Evolutionary conservation across 2,113 vertebrate genomes (phyloP), one percentile per base, ranked within the genome.

Genomic region (Dryoscopus gambensis): DNA sequence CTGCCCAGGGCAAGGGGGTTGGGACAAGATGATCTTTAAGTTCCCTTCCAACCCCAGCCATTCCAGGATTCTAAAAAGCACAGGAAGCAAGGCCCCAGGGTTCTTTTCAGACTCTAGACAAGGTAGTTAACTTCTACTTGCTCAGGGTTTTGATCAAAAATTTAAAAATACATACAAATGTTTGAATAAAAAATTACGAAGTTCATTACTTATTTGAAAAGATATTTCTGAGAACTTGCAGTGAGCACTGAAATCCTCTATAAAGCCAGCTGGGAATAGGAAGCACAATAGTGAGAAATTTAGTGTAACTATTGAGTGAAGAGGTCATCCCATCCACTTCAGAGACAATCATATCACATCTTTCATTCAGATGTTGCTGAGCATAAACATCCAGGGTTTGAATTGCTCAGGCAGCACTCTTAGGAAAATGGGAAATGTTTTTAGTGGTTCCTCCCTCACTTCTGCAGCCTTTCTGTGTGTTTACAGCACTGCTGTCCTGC

Each of bases 401-500:
- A 88, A 96, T 70, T 71, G 56, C 68, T 74, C 60, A 37, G 71
- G 35, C 42, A 68, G 37, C 77, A 69, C 70, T 90, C 76, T 60
- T 87, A 64, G 76, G 73, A 92, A 90, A 92, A 93, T 55, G 27
- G 42, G 62, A 85, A 79, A 85, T 11, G 53, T 62, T 96, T 93
- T 84, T 19, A 55, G 69, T 84, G 60, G 56, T 96, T 95, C 88
- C 80, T 95, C 53, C 93, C 77, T 77, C n/a, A 94, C 56, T 96
- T 81, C 76, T 90, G 47, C 85, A 95, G 64, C 70, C 59, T 50
- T 87, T 81, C 53, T 76, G 50, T 65, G n/a, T 93, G 47, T 95
- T 96, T 94, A 94, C 62, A 84, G 90, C 11, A 11, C 13, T 77
- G 56, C 76, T 90, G 86, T 96, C 89, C 93, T 95, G 94, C 73